Evolutionary conservation across 23 tunicate genomes (phyloP).

Genomic region (Phallusia fumigata): DNA sequence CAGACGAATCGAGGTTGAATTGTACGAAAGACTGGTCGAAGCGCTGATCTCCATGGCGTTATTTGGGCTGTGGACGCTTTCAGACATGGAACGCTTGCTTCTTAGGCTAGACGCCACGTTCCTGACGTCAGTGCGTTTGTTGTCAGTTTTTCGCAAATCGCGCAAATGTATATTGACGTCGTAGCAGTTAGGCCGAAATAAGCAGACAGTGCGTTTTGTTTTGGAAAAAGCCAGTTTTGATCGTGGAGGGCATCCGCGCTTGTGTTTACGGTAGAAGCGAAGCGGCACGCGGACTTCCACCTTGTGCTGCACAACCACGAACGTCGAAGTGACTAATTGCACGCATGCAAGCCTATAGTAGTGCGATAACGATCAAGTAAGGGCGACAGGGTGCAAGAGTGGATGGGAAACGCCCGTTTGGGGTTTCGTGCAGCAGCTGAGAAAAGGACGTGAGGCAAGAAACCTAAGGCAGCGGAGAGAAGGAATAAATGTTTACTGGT

Average conservation of each 20-base stretch:
- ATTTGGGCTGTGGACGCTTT: conserved; percentile 58
- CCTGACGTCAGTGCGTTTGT: too few species aligned
- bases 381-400: too few species aligned
- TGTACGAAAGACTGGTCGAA: conserved; percentile 24
- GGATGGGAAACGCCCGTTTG: too few species aligned
- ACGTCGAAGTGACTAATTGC: background rate
- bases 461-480: too few species aligned
- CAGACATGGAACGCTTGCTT: conserved; percentile 44
- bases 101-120: conserved; percentile 45
- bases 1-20: conserved; percentile 24
- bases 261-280: conserved; percentile 1
- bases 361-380: background rate
- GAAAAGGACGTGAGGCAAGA: too few species aligned
- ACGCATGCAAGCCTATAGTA: background rate
- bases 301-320: conserved; percentile 5
- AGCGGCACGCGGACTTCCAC: background rate
- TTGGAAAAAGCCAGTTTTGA: background rate
- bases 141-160: background rate
- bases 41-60: conserved; percentile 43
- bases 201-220: background rate
- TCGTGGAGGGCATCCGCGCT: conserved; percentile 16
- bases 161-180: too few species aligned
- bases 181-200: too few species aligned
- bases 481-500: too few species aligned
- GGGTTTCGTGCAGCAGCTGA: too few species aligned